phyloP scores from a whole-genome alignment of 2,797 vertebrate species.

The Melanotaenia nigrans region DNA sequence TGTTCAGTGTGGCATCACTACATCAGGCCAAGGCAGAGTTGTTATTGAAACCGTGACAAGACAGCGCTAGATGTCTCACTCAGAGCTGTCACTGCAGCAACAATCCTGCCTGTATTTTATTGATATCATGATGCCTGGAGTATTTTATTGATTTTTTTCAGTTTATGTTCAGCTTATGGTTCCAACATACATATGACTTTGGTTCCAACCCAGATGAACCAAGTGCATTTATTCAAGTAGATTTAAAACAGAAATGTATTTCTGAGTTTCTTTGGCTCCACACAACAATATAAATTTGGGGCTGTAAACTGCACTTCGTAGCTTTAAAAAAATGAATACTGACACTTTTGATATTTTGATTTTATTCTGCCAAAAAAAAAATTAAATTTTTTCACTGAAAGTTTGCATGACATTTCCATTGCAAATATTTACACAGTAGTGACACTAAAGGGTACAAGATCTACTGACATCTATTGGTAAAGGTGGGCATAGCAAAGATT shows the following conservation, averaged over 20 bases:
- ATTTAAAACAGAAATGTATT: not conserved
- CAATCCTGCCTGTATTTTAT: not conserved
- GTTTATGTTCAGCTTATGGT: not conserved
- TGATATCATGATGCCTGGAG: not conserved
- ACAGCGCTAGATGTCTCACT: slow-evolving; percentile 8
- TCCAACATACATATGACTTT: not conserved
- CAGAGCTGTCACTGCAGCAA: not conserved
- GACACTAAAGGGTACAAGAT: too few species aligned
- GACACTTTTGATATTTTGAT: not conserved
- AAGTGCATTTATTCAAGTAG: not conserved
- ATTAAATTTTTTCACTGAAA: not conserved
- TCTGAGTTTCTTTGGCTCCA: not conserved
- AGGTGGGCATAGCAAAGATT: too few species aligned
- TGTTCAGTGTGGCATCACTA: slow-evolving; percentile 41
- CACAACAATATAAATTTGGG: not conserved
- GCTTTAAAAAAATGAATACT: not conserved
- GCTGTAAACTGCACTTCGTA: not conserved
- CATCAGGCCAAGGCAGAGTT: slow-evolving; percentile 30
- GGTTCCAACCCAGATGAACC: not conserved
- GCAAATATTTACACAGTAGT: not conserved
- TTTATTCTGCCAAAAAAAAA: not conserved
- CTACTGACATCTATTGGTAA: too few species aligned
- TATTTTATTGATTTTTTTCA: not conserved
- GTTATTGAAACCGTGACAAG: slow-evolving; percentile 19
- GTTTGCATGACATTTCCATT: not conserved